Conservation (phyloP, 2,888 invertebrate species). For the Lycophotia porphyrea region DNA sequence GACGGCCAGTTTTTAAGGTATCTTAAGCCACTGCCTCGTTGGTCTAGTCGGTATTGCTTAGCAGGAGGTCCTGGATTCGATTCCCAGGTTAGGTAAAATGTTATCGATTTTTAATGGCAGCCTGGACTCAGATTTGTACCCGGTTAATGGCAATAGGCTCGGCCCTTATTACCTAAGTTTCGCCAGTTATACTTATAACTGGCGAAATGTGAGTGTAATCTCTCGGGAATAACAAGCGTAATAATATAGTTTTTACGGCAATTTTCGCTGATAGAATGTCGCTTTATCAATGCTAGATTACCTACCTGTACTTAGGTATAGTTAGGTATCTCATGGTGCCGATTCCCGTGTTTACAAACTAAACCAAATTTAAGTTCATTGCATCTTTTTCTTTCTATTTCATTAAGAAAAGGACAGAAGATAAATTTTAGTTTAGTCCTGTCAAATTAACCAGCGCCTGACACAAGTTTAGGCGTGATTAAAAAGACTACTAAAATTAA, state of each 20-base stretch:
- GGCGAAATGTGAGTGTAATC: neutral
- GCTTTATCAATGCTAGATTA: no score
- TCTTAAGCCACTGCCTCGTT: neutral
- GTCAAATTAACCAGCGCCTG: no score
- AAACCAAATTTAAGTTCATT: no score
- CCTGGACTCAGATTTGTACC: neutral
- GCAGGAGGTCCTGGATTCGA: neutral
- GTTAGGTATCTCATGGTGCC: neutral
- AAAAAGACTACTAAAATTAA: no score
- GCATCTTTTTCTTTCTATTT: no score
- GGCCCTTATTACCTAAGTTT: neutral
- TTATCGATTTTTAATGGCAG: no score
- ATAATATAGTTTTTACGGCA: neutral
- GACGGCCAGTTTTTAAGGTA: neutral
- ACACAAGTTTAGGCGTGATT: no score
- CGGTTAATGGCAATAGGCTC: neutral
- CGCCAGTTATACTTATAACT: no score
- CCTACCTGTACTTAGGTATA: no score
- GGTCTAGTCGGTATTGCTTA: neutral
- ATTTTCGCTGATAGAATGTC: neutral
- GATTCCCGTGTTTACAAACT: no score
- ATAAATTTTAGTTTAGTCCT: no score
- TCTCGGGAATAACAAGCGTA: neutral
- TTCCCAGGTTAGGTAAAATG: neutral
- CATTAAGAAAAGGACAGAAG: no score